Base-by-base conservation (phyloP, 2,888 invertebrate genomes). In the Andrena flavipes region DNA sequence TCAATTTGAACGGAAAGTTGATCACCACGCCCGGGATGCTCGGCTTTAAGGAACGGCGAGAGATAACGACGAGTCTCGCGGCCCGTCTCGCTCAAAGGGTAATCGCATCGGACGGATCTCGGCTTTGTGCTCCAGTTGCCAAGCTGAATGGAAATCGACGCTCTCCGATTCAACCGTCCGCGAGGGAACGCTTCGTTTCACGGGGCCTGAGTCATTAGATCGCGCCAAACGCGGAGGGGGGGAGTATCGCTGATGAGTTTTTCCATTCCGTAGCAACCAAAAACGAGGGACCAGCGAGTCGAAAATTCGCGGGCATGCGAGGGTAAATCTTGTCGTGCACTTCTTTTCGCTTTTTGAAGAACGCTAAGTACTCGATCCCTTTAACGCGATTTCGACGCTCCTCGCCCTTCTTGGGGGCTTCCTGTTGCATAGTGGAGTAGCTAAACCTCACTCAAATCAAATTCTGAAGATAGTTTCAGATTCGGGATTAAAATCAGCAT, bases 121-220 rank as follows among this genome's bases (percentile, higher is more conserved):
- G 59, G 30, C 33, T 60, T 73, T 76, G 70, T 79, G 76, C 76
- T 76, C 82, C 77, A 82, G 60, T 81, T 83, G 69, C 62, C 42
- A 72, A 35, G 73, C 51, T 77, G 74, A 83, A 82, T 82, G 67
- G 62, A 62, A 51, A 70, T 74, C 70, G 42, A 35, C 51, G 35
- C 51, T 70, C 33, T 48, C 42, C 35, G 82, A 42, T 60, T 72
- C 76, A 69, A 54, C 72, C 69, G 42, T 26, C 51, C 73, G 81
- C 62, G 30, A 62, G 8, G 64, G 65, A 76, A 76, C 48, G 64
- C 49, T 76, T 67, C 71, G 76, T 65, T 69, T 69, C 48, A 68
- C 30, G 63, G 20, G 42, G 35, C 49, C 42, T 20, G 54, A 63
- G 76, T 72, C 59, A 80, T 75, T 74, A 69, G 54, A 70, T 81